Base-by-base conservation (phyloP, 2,113 vertebrate species). In the Hippocampus zosterae region DNA sequence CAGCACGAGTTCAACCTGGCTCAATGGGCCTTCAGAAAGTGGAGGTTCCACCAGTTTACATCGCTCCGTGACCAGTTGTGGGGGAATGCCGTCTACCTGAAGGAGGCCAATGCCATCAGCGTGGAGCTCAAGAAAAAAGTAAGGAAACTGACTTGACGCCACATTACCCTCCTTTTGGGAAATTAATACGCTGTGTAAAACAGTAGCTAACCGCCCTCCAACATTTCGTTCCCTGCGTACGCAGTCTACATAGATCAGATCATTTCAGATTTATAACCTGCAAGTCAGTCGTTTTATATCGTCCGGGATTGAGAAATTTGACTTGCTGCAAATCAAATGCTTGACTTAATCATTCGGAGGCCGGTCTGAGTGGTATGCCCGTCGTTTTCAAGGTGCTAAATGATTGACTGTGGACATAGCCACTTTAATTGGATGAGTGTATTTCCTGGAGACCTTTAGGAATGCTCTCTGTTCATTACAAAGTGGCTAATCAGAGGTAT, bases 101-200 rank as follows among this genome's bases (percentile, higher is more conserved):
- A 99, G 84, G 97, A 99, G 85, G 96, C 96, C 80, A 99, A 97
- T 16, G 97, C 97, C 37, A 96, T 99, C 87, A 99, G 97, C 2
- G 97, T 99, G 70, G 97, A 99, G 50, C 88, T 99, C 25, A 98
- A 98, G 92, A 99, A 99, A 81, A 98, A 97, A 94, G 97, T 99
- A 90, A 71, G 72, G 40, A n/a, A 70, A 65, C 15, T 19, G 0
- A 29, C 11, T 3, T 44, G 33, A 40, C 27, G 16, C 10, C 19
- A 23, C 50, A n/a, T 53, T 8, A 21, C 21, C 7, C 50, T 52
- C 50, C 19, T 53, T n/a, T 53, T 53, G 19, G 12, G n/a, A 21
- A 53, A 6, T 21, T 9, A 53, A 53, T 18, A 48, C 13, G 3
- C 4, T 15, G 29, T 33, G 29, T 37, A 53, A 53, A 18, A 21